Percentiles rank a stretch among this genome's conserved stretches.
phyloP scores from a whole-genome alignment of 2,797 vertebrate species.

The Myotis findleyi region DNA sequence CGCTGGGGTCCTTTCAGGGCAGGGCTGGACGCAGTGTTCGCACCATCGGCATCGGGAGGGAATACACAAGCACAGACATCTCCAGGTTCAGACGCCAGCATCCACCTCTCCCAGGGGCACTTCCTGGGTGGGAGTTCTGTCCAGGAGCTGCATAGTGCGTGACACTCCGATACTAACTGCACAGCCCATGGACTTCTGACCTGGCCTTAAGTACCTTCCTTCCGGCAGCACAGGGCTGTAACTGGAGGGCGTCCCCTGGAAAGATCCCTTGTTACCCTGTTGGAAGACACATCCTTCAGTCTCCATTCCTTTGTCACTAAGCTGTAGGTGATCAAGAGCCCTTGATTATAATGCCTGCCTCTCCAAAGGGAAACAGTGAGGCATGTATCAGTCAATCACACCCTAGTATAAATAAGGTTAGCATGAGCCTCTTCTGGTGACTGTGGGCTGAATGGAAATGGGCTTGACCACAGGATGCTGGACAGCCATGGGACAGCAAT shows the following conservation, averaged over 20 bases:
- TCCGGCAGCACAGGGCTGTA: not conserved
- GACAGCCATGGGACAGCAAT: not conserved
- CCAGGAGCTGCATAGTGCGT: not conserved
- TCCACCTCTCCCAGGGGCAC: not conserved
- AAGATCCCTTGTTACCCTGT: not conserved
- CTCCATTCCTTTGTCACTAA: not conserved
- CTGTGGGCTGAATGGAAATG: accelerated
- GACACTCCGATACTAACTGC: not conserved
- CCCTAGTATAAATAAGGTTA: not conserved
- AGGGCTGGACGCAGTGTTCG: accelerated
- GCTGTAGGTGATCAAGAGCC: not conserved
- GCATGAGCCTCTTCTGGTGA: not conserved
- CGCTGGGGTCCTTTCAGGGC: accelerated
- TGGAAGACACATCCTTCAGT: not conserved
- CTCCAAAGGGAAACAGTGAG: not conserved
- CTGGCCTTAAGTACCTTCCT: not conserved
- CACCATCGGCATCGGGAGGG: accelerated
- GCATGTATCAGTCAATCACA: not conserved
- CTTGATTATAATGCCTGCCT: accelerated
- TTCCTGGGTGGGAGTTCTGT: not conserved
- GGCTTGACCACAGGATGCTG: not conserved
- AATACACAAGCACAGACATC: accelerated
- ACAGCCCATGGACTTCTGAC: not conserved
- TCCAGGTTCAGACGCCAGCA: not conserved
- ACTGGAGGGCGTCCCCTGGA: not conserved